A percentile compares a stretch with the other conserved stretches of the same genome.
Conservation (phyloP, 1,140 invertebrate species). For the Asbolus verrucosus region DNA sequence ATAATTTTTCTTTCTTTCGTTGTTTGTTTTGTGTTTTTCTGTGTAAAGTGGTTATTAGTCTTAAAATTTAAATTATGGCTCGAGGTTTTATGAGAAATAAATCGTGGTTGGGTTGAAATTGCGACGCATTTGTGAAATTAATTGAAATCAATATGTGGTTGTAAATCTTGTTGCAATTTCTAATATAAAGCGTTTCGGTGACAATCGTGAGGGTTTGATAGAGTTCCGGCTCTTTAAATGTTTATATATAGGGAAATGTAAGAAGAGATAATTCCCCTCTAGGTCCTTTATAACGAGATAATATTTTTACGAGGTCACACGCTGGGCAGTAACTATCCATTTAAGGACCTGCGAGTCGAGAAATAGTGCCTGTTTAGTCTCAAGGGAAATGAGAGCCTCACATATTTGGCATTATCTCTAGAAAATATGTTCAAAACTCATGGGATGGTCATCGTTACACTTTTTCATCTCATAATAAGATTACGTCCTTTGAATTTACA, state of each 20-base stretch:
- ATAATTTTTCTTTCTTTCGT: constrained; percentile 14
- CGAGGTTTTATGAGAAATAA: not conserved
- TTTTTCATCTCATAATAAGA: constrained; percentile 51
- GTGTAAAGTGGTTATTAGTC: constrained; percentile 4
- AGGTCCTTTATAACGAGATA: constrained; percentile 57
- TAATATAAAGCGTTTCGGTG: constrained; percentile 17
- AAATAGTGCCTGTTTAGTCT: constrained; percentile 59
- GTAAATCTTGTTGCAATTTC: constrained; percentile 6
- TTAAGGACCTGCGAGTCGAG: constrained; percentile 57
- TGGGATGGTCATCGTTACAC: constrained; percentile 52
- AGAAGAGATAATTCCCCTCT: constrained; percentile 41
- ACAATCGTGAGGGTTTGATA: constrained; percentile 17
- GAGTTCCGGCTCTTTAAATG: constrained; percentile 24
- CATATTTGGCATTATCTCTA: constrained; percentile 60
- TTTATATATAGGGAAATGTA: constrained; percentile 45
- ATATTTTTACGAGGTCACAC: constrained; percentile 60
- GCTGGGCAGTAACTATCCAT: constrained; percentile 60
- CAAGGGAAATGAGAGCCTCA: constrained; percentile 59
- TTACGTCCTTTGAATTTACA: constrained; percentile 32
- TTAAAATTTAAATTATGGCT: too few relatives aligned
- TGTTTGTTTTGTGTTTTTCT: constrained; percentile 18
- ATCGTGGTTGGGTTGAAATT: not conserved
- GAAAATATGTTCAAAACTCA: constrained; percentile 59
- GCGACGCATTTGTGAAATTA: constrained; percentile 8
- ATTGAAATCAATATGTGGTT: constrained; percentile 18